Base-by-base conservation (phyloP, 2,113 vertebrate species). In the Cranoglanis bouderius region DNA sequence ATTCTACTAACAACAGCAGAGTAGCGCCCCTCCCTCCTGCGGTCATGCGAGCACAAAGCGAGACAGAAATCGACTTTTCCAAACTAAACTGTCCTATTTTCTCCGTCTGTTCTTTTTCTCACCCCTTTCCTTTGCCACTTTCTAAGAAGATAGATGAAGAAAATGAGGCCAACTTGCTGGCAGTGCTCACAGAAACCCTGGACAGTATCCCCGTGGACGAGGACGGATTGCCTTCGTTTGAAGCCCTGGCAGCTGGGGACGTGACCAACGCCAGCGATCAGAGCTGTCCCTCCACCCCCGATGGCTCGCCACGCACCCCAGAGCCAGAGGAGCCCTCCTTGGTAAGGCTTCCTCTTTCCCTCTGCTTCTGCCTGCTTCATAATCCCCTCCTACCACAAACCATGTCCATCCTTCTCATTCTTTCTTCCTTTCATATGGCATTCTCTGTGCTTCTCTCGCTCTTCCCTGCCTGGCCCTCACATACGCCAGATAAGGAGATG, bases 71-170 rank as follows among this genome's bases (percentile, higher is more conserved):
- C 51, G 89, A 91, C 89, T 92, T 90, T 89, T 91, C 89, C 90
- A 90, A 91, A 94, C 93, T 95, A 94, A 96, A 95, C 93, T 93
- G 92, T 94, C 92, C 94, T 93, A 93, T 94, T 93, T 95, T 89
- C 84, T 85, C 82, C 29, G 49, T 61, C 89, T 92, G 59, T 88
- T 86, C 87, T 78, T 88, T 75, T 88, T 91, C 86, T 92, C 78
- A 90, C 74, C 49, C 82, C 78, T 87, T 90, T 91, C 89, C 63
- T 88, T 81, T 89, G 84, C 87, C 75, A 91, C 88, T 91, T 91
- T 91, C 93, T 93, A 96, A 99, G 98, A 99, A 99, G 97, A 98
- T 99, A 98, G 98, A 99, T 96, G 98, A 99, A 96, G 98, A 99
- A 95, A 99, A 97, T 90, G 98, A 99, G 96, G 98, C 98, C 90